Evolutionary conservation across 2,888 invertebrate species (phyloP).

Genomic region (Drosophila engyochracea): DNA sequence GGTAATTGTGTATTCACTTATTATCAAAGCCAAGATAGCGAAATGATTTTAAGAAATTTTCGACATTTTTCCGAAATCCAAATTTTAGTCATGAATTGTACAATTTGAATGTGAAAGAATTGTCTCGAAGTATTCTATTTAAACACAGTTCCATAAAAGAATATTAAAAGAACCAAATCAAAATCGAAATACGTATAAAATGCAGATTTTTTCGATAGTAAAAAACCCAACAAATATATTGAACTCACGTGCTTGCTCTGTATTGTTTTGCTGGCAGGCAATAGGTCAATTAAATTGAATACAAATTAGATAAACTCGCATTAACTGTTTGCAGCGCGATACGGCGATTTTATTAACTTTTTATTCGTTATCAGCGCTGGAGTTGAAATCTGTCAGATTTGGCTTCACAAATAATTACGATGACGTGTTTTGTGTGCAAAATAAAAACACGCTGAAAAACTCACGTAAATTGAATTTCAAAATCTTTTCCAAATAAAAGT

Average conservation of each 20-base stretch:
- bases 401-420: constrained; percentile 1
- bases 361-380: constrained; percentile 32
- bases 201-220: background rate
- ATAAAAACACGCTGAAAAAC: constrained; percentile 16
- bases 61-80: background rate
- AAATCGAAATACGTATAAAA: background rate
- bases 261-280: constrained; percentile 4
- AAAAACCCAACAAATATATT: background rate
- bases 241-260: constrained; percentile 36
- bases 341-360: constrained; percentile 20
- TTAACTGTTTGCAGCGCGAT: constrained; percentile 38
- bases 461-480: constrained; percentile 30
- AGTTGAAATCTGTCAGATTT: constrained; percentile 22
- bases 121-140: background rate
- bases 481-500: constrained; percentile 47
- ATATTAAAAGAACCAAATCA: background rate
- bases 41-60: background rate
- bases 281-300: constrained; percentile 40
- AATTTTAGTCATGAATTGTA: background rate
- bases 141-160: background rate
- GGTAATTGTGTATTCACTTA: background rate
- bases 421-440: constrained; percentile 2
- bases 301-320: constrained; percentile 43
- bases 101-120: background rate
- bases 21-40: background rate